Evolutionary conservation across 2,113 vertebrate genomes (phyloP).

Genomic region (Myotis lucifugus): DNA sequence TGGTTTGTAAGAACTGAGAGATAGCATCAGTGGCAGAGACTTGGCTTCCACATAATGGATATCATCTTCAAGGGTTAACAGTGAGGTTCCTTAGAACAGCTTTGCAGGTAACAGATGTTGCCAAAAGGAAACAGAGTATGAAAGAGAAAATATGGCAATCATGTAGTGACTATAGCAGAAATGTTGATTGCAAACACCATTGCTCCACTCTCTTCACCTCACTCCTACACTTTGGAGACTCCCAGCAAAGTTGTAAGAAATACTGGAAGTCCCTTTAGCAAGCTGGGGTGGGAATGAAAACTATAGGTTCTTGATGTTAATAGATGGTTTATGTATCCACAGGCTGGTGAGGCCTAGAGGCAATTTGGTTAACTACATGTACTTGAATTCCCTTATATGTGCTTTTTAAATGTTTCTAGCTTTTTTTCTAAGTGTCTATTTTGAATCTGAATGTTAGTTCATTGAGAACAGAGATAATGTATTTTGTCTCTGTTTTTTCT

Average conservation of each 20-base stretch:
- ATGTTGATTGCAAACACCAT: neutral
- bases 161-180: neutral
- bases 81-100: neutral
- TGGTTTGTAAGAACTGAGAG: neutral
- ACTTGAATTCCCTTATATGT: neutral
- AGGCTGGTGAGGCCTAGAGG: neutral
- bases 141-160: neutral
- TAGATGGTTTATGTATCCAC: neutral
- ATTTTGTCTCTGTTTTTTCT: neutral
- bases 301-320: neutral
- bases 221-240: neutral
- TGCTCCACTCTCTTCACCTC: neutral
- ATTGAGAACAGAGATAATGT: neutral
- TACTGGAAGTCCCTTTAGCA: neutral
- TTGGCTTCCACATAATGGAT: neutral
- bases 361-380: neutral
- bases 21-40: neutral
- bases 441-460: neutral
- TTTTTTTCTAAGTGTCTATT: neutral
- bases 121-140: neutral
- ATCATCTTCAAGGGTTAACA: neutral
- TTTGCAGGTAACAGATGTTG: neutral
- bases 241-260: neutral
- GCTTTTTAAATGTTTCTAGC: neutral
- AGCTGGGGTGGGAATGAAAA: neutral